Evolutionary conservation across 2,797 vertebrate genomes (phyloP), one percentile per base, ranked within the genome.

Genomic region (Sebastes trivittatus): DNA sequence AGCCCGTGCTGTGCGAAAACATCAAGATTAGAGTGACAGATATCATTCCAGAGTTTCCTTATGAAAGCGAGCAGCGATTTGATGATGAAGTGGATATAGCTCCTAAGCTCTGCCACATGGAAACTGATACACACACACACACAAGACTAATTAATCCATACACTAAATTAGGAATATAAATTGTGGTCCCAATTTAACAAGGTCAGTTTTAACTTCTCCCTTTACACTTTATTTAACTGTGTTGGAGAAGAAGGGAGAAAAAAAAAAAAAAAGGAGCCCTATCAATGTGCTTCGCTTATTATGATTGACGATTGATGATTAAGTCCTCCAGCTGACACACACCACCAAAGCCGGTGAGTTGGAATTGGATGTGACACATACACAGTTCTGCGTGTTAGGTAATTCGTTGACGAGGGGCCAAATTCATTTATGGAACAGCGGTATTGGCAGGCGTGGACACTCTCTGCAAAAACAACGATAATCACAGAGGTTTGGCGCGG

Each of bases 301-400:
- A 95, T 94, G 94, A 95, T 94, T 95, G 94, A 95, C 93, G 93
- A 95, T 95, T 94, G 93, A 95, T 95, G 93, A 95, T 95, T 95
- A 95, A 95, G 94, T 95, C 93, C 91, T 95, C 93, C 93, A 93
- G 94, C 93, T 94, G 93, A 94, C 94, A 94, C 93, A 92, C 93
- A 93, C 91, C 93, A 91, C 90, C 93, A 93, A 95, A 95, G 94
- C 93, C 93, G 90, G 94, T 94, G 92, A 94, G 93, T 93, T 94
- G 92, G 93, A 95, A 95, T 95, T 95, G 93, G 93, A 94, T 94
- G 92, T 95, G 93, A 94, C 93, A 95, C 94, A 92, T 94, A 94
- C 93, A 95, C 94, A 93, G 94, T 94, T 95, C 93, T 95, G 92
- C 94, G 88, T 93, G 94, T 95, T 94, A 95, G 92, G 93, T 95